Conservation (phyloP, 2,797 vertebrate species). For the Hirundo rustica region DNA sequence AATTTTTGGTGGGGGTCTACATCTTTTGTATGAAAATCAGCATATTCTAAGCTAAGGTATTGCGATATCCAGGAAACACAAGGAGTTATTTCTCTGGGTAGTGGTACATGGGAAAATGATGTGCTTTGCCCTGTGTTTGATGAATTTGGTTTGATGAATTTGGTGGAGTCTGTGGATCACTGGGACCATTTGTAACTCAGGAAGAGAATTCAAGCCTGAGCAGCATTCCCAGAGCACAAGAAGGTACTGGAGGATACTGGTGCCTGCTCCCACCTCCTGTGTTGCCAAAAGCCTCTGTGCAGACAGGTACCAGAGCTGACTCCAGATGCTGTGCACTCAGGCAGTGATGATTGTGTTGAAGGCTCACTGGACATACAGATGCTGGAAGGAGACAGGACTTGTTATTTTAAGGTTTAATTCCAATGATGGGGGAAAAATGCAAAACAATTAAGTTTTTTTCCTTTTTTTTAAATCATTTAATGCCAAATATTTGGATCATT, state of each 20-base stretch:
- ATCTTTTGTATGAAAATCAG: background rate
- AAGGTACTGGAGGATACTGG: background rate
- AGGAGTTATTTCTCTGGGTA: background rate
- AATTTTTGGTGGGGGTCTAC: background rate
- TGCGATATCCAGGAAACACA: background rate
- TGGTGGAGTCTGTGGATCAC: background rate
- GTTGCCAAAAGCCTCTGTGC: background rate
- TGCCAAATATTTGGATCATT: background rate
- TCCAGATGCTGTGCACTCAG: background rate
- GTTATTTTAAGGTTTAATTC: conserved; percentile 2
- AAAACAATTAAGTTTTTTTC: background rate
- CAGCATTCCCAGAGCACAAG: background rate
- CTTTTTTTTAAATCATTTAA: background rate
- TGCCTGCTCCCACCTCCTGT: background rate
- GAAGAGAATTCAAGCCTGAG: background rate
- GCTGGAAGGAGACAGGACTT: background rate
- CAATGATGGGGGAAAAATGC: background rate
- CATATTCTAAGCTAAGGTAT: background rate
- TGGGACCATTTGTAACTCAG: background rate
- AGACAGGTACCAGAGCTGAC: background rate
- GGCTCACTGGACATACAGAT: background rate
- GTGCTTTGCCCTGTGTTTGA: background rate
- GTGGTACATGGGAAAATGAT: background rate
- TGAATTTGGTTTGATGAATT: background rate
- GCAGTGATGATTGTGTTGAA: background rate